Percentiles rank a stretch among this genome's conserved stretches.
Evolutionary conservation across 2,797 vertebrate species (phyloP).

Genomic region (Syngnathus acus): DNA sequence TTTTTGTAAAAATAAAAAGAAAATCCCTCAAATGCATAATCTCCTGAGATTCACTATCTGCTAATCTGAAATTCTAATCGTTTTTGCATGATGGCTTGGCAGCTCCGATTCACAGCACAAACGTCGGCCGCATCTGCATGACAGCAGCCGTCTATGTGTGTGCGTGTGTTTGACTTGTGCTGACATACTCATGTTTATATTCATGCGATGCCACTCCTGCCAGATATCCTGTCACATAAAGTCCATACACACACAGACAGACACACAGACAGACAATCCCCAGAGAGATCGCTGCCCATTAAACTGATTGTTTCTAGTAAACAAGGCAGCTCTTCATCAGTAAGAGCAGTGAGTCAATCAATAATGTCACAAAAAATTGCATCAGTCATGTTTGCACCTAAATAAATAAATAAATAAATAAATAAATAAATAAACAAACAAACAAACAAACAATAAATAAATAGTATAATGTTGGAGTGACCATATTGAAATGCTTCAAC

Average conservation of each 20-base stretch:
- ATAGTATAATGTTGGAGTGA: too few species aligned
- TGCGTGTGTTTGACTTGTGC: constrained; percentile 10
- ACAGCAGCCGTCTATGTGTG: neutral
- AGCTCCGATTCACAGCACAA: neutral
- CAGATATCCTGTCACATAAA: neutral
- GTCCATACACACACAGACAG: neutral
- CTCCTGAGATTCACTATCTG: neutral
- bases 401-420: too few species aligned
- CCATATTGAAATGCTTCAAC: neutral
- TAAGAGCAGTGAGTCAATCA: constrained; percentile 3
- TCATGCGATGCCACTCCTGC: neutral
- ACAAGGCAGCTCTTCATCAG: neutral
- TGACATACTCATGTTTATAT: constrained; percentile 29
- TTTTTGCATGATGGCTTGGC: neutral
- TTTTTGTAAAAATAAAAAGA: neutral
- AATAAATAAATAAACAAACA: too few species aligned
- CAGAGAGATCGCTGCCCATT: neutral
- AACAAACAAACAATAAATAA: too few species aligned
- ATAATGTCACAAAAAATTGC: neutral
- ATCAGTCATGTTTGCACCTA: neutral
- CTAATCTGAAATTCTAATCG: neutral
- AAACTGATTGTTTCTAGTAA: neutral
- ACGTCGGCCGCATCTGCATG: neutral
- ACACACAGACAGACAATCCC: neutral
- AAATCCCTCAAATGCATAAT: neutral